Conservation (phyloP, 2,797 vertebrate species). For the Molothrus aeneus region DNA sequence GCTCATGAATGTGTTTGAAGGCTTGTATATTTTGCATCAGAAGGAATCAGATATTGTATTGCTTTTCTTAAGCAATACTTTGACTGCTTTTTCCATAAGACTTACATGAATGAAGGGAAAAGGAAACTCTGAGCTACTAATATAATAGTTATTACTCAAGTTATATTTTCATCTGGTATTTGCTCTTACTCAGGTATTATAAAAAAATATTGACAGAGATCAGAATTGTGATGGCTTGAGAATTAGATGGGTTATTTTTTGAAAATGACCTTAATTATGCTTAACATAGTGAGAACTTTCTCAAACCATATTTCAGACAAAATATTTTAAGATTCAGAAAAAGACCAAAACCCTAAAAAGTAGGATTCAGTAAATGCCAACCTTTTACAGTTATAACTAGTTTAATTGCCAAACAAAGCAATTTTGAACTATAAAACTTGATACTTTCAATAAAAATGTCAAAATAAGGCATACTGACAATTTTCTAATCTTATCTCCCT, state of each 20-base stretch:
- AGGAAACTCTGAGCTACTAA: background rate
- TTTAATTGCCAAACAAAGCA: conserved; percentile 3
- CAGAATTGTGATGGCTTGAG: background rate
- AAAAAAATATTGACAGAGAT: conserved; percentile 8
- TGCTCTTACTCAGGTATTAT: background rate
- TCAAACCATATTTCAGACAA: background rate
- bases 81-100: background rate
- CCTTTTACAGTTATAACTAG: background rate
- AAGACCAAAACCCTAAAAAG: background rate
- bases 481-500: conserved; percentile 19
- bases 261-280: accelerated
- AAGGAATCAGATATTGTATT: background rate
- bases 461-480: background rate
- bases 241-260: background rate
- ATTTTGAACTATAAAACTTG: background rate
- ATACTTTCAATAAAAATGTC: conserved; percentile 16
- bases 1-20: background rate
- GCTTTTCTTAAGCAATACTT: background rate
- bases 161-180: background rate
- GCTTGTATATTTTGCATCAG: background rate
- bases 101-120: background rate
- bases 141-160: background rate
- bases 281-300: background rate
- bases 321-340: background rate
- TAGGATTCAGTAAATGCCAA: background rate